Conservation (phyloP, 2,888 invertebrate species). For the Phania funesta region DNA sequence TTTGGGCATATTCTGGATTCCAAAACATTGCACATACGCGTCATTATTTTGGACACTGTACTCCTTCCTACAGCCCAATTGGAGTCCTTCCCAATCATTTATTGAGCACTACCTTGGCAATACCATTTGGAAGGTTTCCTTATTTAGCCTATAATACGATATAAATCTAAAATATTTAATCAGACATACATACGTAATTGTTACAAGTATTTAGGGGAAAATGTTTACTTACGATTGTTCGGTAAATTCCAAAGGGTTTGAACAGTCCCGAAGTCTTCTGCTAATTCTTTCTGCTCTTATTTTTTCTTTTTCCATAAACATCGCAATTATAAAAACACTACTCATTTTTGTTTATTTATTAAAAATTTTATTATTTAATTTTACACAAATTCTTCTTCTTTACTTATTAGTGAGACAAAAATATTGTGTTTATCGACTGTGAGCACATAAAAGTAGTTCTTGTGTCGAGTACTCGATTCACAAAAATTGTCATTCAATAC, state of each 20-base stretch:
- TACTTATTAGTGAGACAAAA: too few species aligned
- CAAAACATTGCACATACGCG: too few species aligned
- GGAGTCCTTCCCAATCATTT: conserved; percentile 15
- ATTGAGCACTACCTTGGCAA: conserved; percentile 1
- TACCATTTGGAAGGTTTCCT: neutral
- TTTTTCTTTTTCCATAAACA: too few species aligned
- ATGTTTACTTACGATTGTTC: conserved; percentile 5
- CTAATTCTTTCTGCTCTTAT: neutral
- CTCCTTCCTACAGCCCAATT: too few species aligned
- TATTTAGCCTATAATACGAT: neutral
- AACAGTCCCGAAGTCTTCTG: neutral
- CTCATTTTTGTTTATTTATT: neutral
- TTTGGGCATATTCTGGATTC: too few species aligned
- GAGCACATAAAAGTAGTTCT: neutral
- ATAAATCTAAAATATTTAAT: neutral
- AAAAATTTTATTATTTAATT: neutral
- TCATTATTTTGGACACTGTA: too few species aligned
- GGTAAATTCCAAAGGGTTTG: neutral
- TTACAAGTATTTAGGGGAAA: neutral
- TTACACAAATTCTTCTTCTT: too few species aligned
- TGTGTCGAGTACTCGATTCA: too few species aligned
- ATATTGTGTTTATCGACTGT: neutral
- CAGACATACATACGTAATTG: neutral
- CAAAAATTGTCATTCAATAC: neutral
- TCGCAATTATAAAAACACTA: neutral